phyloP scores from a whole-genome alignment of 2,888 invertebrate genomes.

The Drosophila affinis region DNA sequence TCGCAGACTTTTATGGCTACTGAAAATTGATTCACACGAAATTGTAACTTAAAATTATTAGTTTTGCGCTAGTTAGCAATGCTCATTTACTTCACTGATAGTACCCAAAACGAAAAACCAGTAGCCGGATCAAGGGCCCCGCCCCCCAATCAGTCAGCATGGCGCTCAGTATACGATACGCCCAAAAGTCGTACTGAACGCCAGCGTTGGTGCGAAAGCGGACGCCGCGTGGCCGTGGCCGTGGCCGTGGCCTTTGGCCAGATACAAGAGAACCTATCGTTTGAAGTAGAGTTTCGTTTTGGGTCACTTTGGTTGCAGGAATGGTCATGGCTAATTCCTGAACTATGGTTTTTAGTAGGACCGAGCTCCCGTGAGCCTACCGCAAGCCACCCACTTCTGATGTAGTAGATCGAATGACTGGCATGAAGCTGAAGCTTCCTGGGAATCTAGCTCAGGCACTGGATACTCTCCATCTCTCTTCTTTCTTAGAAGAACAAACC shows the following conservation, averaged over 20 bases:
- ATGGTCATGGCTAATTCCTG: constrained; percentile 84
- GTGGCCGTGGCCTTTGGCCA: not conserved
- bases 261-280: constrained; percentile 48
- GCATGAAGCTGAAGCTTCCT: not conserved
- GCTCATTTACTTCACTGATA: constrained; percentile 84
- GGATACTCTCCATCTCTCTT: not conserved
- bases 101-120: constrained; percentile 80
- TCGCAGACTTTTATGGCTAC: constrained; percentile 62
- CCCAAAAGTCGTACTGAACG: not conserved
- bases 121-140: too few species aligned
- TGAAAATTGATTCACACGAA: constrained; percentile 75
- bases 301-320: constrained; percentile 83
- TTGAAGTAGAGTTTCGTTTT: constrained; percentile 53
- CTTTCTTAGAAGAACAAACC: not conserved
- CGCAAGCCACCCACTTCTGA: constrained; percentile 24
- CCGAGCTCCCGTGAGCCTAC: constrained; percentile 38
- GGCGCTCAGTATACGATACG: not conserved
- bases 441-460: not conserved
- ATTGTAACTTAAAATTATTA: constrained; percentile 81
- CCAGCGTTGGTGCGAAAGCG: not conserved
- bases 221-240: too few species aligned
- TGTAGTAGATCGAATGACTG: constrained; percentile 3
- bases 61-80: constrained; percentile 83
- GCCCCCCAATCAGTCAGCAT: too few species aligned
- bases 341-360: constrained; percentile 82